These are phyloP conservation scores for Charadrius vociferus DNA, from an alignment of 2,113 vertebrate genomes.

Conservation along the genomic window DNA sequence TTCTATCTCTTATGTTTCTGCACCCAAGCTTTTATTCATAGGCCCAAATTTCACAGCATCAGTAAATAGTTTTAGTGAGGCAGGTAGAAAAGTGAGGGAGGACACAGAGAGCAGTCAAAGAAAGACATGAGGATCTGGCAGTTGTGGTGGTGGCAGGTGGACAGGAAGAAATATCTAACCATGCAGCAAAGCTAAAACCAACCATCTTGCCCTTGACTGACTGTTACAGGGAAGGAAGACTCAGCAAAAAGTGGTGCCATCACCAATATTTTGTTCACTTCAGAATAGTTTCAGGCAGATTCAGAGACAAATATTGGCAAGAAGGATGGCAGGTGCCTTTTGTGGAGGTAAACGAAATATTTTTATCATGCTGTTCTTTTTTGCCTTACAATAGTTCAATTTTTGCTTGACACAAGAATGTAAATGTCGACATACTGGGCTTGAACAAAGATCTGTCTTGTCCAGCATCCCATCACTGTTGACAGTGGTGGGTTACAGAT, in stretches of 20 bases:
- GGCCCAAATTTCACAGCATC: not conserved
- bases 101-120: not conserved
- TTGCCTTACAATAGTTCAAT: not conserved
- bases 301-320: conserved; percentile 23
- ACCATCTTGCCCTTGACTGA: not conserved
- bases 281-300: not conserved
- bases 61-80: not conserved
- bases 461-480: not conserved
- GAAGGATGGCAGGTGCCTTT: not conserved
- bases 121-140: not conserved
- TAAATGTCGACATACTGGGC: not conserved
- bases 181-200: not conserved
- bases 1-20: not conserved
- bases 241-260: not conserved
- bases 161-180: not conserved
- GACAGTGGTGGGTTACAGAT: not conserved
- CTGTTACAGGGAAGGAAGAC: not conserved
- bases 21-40: not conserved
- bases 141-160: not conserved
- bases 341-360: not conserved
- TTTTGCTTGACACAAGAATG: not conserved
- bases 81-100: not conserved
- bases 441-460: not conserved
- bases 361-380: not conserved
- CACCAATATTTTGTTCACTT: conserved; percentile 1